Base-by-base conservation (phyloP, 2,888 invertebrate species). In the Thysanoteuthis rhombus region DNA sequence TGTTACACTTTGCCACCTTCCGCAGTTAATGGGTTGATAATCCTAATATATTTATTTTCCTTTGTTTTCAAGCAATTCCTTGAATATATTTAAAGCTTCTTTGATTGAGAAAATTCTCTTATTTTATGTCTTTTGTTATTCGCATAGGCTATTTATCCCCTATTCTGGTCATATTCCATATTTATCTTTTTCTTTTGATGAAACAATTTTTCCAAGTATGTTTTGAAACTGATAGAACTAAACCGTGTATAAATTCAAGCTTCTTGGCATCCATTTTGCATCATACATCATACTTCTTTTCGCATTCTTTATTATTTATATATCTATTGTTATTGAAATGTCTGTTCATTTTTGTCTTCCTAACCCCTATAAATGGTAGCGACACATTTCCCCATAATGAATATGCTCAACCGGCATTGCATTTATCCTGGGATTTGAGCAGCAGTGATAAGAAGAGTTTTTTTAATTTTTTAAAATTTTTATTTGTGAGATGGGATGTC, bases 341-440 rank as follows among this genome's bases (percentile, higher is more conserved):
- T 92, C 92, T n/a, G 45, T 45, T 45, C 8, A 39, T 40, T 92
- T 92, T 92, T 92, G 45, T 40, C n/a, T 40, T 92, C 32, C 40
- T 45, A 32, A 45, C 16, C 32, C n/a, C n/a, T 42, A 92, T 92
- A 28, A 32, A 42, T 92, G 45, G 92, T 92, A 92, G 92, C 92
- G 42, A 92, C 92, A 92, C 42, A 90, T 42, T 90, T 42, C 42
- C 40, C 45, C 32, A 16, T 36, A 42, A n/a, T 0, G 16, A 28
- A 8, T 32, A 92, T 22, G 28, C 45, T 45, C 92, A 32, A 32
- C 92, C 92, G 42, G 45, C 45, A 92, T 40, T 42, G 40, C 92
- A 92, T 92, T 92, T 92, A 92, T 45, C 92, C 19, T 92, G 42
- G 6, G 42, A 92, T 92, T 92, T 92, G 42, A n/a, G 40, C 38